phyloP scores from a whole-genome alignment of 2,797 vertebrate genomes.

The Lophius americanus region DNA sequence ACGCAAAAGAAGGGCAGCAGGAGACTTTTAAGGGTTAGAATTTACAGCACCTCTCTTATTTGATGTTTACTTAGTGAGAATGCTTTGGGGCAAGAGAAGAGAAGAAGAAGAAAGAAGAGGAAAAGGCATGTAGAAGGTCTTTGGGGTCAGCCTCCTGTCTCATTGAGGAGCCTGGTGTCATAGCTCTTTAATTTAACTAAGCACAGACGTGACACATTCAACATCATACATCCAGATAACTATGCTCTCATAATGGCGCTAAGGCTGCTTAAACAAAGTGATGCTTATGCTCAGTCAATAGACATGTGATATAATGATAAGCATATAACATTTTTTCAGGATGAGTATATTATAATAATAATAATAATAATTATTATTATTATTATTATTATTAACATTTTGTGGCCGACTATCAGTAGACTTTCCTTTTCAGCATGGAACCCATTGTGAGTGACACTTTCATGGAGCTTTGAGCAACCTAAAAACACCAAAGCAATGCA shows the following conservation, averaged over 20 bases:
- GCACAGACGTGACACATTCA: not conserved
- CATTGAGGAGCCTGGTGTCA: conserved; percentile 11
- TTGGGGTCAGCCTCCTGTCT: conserved; percentile 17
- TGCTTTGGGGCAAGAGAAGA: conserved; percentile 27
- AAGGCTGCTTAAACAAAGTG: not conserved
- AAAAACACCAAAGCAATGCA: too few species aligned
- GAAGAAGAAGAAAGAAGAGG: conserved; percentile 22
- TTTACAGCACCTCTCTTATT: conserved; percentile 68
- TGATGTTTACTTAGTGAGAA: conserved; percentile 65
- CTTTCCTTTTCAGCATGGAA: too few species aligned
- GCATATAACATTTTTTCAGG: not conserved
- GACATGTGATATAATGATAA: not conserved
- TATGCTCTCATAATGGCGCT: not conserved
- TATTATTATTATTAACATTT: too few species aligned
- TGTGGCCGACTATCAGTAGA: too few species aligned
- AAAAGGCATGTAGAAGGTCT: conserved; percentile 3
- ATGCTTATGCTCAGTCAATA: not conserved
- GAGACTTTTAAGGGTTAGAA: conserved; percentile 61
- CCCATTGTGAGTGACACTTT: too few species aligned
- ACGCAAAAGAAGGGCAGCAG: conserved; percentile 46
- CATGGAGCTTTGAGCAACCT: too few species aligned
- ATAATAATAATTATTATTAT: not conserved
- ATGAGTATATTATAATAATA: not conserved
- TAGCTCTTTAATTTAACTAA: conserved; percentile 4
- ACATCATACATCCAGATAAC: conserved; percentile 7